These are phyloP conservation scores for Labia minor DNA, from an alignment of 2,888 invertebrate species.

Conservation along the genomic window DNA sequence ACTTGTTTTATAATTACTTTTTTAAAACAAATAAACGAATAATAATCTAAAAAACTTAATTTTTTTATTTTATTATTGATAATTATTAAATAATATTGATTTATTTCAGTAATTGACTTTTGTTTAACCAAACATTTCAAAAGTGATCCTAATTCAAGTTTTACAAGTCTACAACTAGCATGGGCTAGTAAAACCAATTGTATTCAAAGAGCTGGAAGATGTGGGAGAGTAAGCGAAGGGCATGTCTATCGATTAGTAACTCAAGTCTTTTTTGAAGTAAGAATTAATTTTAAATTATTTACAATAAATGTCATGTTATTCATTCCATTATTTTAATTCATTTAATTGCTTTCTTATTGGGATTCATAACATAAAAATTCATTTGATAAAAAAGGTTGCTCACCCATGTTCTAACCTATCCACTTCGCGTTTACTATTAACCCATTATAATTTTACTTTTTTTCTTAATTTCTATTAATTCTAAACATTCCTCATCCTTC, in stretches of 20 bases:
- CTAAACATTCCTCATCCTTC: too few relatives aligned
- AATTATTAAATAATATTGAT: too few relatives aligned
- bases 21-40: too few relatives aligned
- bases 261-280: conserved; percentile 51
- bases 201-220: conserved; percentile 79
- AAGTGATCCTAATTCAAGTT: conserved; percentile 66
- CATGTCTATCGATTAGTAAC: conserved; percentile 73
- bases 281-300: conserved; percentile 19
- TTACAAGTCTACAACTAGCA: conserved; percentile 59
- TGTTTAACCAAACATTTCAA: conserved; percentile 77
- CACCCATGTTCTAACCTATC: too few relatives aligned
- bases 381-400: neutral
- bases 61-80: conserved; percentile 27
- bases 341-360: conserved; percentile 16
- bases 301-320: neutral
- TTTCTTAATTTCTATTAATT: too few relatives aligned
- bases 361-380: neutral
- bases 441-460: too few relatives aligned
- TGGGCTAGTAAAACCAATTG: conserved; percentile 90
- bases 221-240: conserved; percentile 77
- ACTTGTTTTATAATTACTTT: too few relatives aligned
- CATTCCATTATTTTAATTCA: conserved; percentile 8
- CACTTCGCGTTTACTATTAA: too few relatives aligned
- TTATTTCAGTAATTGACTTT: conserved; percentile 72
- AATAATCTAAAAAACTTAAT: too few relatives aligned